A percentile compares a stretch with the other conserved stretches of the same genome.
phyloP scores from a whole-genome alignment of 2,888 invertebrate genomes.

The Polyommatus iphigenia region DNA sequence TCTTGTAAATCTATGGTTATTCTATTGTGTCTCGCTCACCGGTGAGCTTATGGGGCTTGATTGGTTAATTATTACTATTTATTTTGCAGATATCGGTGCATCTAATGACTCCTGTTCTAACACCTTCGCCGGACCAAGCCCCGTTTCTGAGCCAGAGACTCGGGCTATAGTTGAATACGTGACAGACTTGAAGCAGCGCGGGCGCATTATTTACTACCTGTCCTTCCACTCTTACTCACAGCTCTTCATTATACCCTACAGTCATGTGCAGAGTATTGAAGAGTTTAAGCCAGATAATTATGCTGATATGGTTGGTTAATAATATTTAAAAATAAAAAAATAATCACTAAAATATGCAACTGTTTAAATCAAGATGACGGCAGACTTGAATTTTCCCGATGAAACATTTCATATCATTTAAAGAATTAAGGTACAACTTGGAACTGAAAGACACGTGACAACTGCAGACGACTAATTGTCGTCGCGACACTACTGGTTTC shows the following conservation, averaged over 20 bases:
- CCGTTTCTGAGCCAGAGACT: slow-evolving; percentile 80
- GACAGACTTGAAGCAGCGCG: slow-evolving; percentile 44
- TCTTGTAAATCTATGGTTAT: too few relatives aligned
- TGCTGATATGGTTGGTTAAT: slow-evolving; percentile 60
- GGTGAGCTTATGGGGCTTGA: too few relatives aligned
- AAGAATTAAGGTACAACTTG: too few relatives aligned
- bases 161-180: slow-evolving; percentile 63
- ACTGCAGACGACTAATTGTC: too few relatives aligned
- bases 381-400: too few relatives aligned
- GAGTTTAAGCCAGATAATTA: slow-evolving; percentile 55
- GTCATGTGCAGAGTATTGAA: slow-evolving; percentile 52
- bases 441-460: too few relatives aligned
- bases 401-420: too few relatives aligned
- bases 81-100: slow-evolving; percentile 61
- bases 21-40: too few relatives aligned
- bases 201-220: slow-evolving; percentile 69
- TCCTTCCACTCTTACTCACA: slow-evolving; percentile 81
- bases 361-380: too few relatives aligned
- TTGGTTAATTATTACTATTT: background rate
- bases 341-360: too few relatives aligned
- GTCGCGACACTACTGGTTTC: too few relatives aligned
- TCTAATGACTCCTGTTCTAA: slow-evolving; percentile 70
- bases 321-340: background rate
- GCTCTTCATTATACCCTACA: slow-evolving; percentile 74
- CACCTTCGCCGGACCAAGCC: slow-evolving; percentile 71